phyloP scores from a whole-genome alignment of 2,888 invertebrate species.

The Saturnia pavonia region DNA sequence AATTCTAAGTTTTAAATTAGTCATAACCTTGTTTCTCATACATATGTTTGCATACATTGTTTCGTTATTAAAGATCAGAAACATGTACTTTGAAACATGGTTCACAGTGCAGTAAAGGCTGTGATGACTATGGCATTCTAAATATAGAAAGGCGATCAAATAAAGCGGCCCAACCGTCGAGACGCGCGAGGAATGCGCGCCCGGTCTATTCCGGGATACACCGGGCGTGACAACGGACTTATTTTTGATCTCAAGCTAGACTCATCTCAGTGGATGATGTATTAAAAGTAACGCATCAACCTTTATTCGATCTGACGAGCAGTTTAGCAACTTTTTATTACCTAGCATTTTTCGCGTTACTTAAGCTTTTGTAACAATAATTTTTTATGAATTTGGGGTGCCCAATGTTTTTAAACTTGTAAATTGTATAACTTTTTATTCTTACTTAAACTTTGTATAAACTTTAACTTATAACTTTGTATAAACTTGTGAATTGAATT shows the following conservation, averaged over 20 bases:
- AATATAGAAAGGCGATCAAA: constrained; percentile 26
- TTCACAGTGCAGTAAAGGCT: constrained; percentile 16
- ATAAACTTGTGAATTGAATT: no score
- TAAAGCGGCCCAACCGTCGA: constrained; percentile 25
- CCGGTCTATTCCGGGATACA: constrained; percentile 27
- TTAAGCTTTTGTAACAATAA: background rate
- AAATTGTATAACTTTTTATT: no score
- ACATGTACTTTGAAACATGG: background rate
- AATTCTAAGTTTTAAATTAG: no score
- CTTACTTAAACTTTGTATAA: no score
- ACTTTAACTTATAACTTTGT: no score
- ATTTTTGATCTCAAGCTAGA: constrained; percentile 20
- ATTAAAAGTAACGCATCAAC: constrained; percentile 10
- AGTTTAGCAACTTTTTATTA: background rate
- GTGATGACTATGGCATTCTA: constrained; percentile 13
- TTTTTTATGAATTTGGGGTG: background rate
- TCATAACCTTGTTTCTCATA: background rate
- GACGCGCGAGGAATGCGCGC: constrained; percentile 31
- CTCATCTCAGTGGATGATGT: constrained; percentile 4
- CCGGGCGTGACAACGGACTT: constrained; percentile 22
- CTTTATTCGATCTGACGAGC: background rate
- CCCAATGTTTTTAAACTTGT: no score
- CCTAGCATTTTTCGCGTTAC: background rate
- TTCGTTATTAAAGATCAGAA: constrained; percentile 5
- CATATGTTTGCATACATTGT: background rate